Evolutionary conservation across 2,888 invertebrate species (phyloP).

Genomic region (Drosophila prostipennis): DNA sequence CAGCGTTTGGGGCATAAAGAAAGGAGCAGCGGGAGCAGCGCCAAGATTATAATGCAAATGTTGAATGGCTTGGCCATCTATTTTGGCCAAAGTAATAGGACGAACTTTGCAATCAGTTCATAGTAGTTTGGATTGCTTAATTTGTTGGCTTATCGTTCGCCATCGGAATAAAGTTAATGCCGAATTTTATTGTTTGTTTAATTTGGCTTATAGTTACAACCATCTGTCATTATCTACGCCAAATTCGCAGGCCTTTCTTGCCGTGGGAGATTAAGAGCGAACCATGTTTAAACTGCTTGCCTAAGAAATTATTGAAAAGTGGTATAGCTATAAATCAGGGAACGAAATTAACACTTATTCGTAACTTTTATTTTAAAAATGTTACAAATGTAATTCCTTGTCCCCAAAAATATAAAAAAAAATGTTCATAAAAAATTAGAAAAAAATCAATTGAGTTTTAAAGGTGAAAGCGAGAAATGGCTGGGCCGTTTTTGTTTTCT

Average conservation of each 20-base stretch:
- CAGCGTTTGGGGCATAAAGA: constrained; percentile 30
- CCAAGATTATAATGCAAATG: constrained; percentile 49
- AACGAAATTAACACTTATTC: no score
- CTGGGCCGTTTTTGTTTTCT: no score
- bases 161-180: constrained; percentile 1
- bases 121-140: constrained; percentile 36
- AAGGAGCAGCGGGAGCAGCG: constrained; percentile 7
- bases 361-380: no score
- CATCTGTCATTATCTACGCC: neutral
- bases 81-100: constrained; percentile 19
- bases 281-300: neutral
- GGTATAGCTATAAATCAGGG: no score
- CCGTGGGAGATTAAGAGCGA: no score
- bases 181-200: constrained; percentile 11
- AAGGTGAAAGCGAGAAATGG: no score
- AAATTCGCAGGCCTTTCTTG: neutral
- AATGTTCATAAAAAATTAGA: no score
- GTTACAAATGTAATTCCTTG: no score
- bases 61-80: constrained; percentile 37
- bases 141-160: constrained; percentile 33
- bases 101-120: constrained; percentile 39
- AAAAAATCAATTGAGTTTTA: no score
- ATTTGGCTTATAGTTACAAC: constrained; percentile 4
- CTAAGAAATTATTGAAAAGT: neutral
- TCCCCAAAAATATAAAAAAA: no score